A percentile compares a stretch with the other conserved stretches of the same genome.
Conservation (phyloP, 2,113 vertebrate genomes). For the Noturus placidus region DNA sequence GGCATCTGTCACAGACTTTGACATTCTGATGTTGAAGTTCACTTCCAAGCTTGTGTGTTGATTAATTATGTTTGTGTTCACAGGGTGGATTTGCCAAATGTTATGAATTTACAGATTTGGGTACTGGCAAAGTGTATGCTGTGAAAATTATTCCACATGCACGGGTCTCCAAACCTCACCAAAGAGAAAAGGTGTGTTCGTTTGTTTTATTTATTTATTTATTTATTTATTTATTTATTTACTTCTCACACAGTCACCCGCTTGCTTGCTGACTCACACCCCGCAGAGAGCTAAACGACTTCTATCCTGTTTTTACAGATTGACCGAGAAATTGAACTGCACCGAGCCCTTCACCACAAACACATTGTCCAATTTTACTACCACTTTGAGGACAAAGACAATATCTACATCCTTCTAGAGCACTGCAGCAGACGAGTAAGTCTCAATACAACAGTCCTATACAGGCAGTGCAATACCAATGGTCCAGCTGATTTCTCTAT, state of each 20-base stretch:
- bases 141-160: constrained; percentile 87
- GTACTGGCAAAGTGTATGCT: constrained; percentile 83
- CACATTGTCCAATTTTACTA: constrained; percentile 85
- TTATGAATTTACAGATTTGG: constrained; percentile 86
- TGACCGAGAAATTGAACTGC: constrained; percentile 84
- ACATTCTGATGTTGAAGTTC: background rate
- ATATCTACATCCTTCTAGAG: constrained; percentile 86
- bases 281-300: background rate
- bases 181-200: constrained; percentile 83
- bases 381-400: constrained; percentile 86
- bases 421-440: constrained; percentile 85
- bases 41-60: background rate
- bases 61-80: constrained; percentile 39
- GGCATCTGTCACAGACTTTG: background rate
- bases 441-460: constrained; percentile 8
- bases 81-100: constrained; percentile 88
- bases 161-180: constrained; percentile 84
- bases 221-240: no score
- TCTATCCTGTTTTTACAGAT: constrained; percentile 66
- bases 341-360: constrained; percentile 79
- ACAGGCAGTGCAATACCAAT: no score
- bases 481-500: background rate
- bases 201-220: no score
- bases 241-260: background rate
- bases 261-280: constrained; percentile 25